Conservation (phyloP, 1,140 invertebrate genomes). For the Pseudomyrmex cubaensis region DNA sequence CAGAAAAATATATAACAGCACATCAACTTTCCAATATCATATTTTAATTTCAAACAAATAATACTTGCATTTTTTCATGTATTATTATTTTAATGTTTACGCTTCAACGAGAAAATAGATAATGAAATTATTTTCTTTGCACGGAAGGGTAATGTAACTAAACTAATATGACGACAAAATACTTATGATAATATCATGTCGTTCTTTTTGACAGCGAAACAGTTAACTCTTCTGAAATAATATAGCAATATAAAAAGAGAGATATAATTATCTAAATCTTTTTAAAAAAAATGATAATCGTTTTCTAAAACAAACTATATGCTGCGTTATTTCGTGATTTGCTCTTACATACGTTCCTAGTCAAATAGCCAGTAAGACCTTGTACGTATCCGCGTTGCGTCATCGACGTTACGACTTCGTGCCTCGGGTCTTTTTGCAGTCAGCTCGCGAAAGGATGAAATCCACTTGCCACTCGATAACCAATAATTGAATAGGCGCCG, state of each 20-base stretch:
- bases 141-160: not conserved
- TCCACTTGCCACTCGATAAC: slow-evolving; percentile 43
- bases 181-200: not conserved
- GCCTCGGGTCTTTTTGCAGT: not conserved
- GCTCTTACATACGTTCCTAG: not conserved
- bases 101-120: not conserved
- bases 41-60: slow-evolving; percentile 14
- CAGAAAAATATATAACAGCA: not conserved
- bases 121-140: not conserved
- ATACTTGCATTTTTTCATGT: not conserved
- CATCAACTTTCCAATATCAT: not conserved
- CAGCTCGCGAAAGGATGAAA: slow-evolving; percentile 26
- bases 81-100: not conserved
- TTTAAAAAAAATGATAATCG: not conserved
- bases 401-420: slow-evolving; percentile 9
- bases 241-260: not conserved
- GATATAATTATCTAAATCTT: not conserved
- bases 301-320: not conserved
- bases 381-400: slow-evolving; percentile 36
- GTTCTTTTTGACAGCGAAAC: not conserved
- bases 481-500: slow-evolving; percentile 38
- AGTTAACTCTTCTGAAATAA: not conserved
- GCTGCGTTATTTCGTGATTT: not conserved
- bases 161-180: not conserved
- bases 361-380: not conserved